These are phyloP conservation scores for Noctua janthina DNA, from an alignment of 2,888 invertebrate genomes.

Conservation along the genomic window DNA sequence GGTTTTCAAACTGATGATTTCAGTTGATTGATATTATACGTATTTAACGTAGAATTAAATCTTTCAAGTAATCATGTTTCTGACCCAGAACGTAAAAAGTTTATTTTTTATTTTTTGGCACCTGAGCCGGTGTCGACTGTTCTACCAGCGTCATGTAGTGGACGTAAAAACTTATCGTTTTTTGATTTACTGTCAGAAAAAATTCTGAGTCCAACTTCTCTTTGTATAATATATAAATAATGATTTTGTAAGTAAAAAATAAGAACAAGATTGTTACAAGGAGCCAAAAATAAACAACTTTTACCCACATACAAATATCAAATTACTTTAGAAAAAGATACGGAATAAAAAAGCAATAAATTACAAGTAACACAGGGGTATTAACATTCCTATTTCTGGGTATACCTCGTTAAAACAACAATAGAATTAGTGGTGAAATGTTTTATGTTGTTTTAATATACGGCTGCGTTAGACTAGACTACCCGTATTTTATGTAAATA, in stretches of 20 bases:
- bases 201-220: neutral
- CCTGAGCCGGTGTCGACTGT: no score
- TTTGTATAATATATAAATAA: neutral
- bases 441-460: slow-evolving; percentile 53
- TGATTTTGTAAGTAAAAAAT: neutral
- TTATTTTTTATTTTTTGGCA: no score
- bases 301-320: neutral
- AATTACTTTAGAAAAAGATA: slow-evolving; percentile 1
- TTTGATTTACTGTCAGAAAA: neutral
- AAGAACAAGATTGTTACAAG: neutral
- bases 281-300: neutral
- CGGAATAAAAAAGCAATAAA: slow-evolving; percentile 17
- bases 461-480: slow-evolving; percentile 37
- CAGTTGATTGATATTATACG: neutral
- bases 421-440: slow-evolving; percentile 51
- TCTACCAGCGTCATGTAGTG: no score
- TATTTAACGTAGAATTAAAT: neutral
- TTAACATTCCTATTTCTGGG: slow-evolving; percentile 12
- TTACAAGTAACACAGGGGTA: slow-evolving; percentile 10
- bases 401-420: slow-evolving; percentile 49
- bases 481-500: slow-evolving; percentile 59
- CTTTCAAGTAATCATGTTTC: neutral
- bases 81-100: no score
- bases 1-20: neutral
- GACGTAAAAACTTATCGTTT: no score